These are phyloP conservation scores for Cyclura pinguis DNA, from an alignment of 2,797 vertebrate genomes.

Conservation along the genomic window DNA sequence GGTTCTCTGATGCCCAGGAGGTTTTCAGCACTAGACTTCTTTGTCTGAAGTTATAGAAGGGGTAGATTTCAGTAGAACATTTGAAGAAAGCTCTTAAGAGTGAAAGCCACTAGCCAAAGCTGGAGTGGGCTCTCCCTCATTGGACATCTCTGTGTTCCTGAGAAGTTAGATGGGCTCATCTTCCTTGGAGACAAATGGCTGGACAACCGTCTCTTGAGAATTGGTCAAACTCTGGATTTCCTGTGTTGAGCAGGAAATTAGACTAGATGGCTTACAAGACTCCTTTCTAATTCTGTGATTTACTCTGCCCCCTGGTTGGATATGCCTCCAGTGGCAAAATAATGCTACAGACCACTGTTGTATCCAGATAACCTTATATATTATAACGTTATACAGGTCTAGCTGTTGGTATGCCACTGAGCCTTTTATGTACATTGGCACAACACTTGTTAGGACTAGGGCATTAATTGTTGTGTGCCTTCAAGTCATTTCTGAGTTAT, in stretches of 20 bases:
- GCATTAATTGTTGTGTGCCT: neutral
- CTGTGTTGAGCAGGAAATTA: neutral
- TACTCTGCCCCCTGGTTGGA: too few species aligned
- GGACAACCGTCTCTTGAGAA: neutral
- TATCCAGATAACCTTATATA: neutral
- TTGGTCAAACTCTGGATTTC: neutral
- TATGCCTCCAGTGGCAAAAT: neutral
- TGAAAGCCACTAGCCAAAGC: neutral
- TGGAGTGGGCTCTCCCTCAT: neutral
- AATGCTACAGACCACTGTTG: neutral
- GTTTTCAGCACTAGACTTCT: neutral
- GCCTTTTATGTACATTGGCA: neutral
- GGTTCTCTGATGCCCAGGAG: neutral
- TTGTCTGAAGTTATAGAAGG: neutral
- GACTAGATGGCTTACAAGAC: neutral
- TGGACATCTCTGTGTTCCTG: neutral
- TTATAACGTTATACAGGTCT: neutral
- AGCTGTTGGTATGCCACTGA: neutral
- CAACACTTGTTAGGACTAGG: neutral
- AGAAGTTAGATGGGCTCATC: neutral
- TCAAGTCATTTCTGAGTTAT: too few species aligned
- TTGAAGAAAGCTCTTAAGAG: neutral
- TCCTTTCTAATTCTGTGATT: neutral
- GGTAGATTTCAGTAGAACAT: neutral
- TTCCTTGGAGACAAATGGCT: neutral